Percentiles rank a stretch among this genome's conserved stretches.
phyloP scores from a whole-genome alignment of 1,140 invertebrate species.

The Danaus plexippus region DNA sequence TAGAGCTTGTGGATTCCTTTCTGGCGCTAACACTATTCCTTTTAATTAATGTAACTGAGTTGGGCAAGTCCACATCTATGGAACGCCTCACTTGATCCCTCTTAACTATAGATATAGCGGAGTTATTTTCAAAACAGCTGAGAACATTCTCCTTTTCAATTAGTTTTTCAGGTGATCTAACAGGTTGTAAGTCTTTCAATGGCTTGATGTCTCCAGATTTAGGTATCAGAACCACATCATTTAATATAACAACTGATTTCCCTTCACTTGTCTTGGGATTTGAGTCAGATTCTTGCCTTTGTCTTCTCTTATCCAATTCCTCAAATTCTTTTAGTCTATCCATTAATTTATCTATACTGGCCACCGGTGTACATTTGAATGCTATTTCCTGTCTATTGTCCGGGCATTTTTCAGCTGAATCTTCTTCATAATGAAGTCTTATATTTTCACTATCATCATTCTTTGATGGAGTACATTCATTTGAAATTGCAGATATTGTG shows the following conservation, averaged over 20 bases:
- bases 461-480: constrained; percentile 62
- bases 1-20: constrained; percentile 68
- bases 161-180: constrained; percentile 56
- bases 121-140: constrained; percentile 69
- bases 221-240: constrained; percentile 65
- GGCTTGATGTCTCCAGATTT: constrained; percentile 67
- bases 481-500: constrained; percentile 39
- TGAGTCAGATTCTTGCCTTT: constrained; percentile 59
- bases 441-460: constrained; percentile 64
- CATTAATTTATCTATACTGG: constrained; percentile 67
- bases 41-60: constrained; percentile 66
- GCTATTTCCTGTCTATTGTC: constrained; percentile 56
- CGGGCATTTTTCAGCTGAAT: constrained; percentile 48
- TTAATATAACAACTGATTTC: constrained; percentile 63
- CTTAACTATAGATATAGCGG: constrained; percentile 68
- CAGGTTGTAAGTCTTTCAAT: constrained; percentile 61
- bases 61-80: constrained; percentile 63
- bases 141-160: constrained; percentile 67
- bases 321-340: constrained; percentile 68
- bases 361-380: constrained; percentile 47
- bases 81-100: constrained; percentile 65
- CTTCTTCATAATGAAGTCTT: constrained; percentile 58
- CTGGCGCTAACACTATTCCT: constrained; percentile 59
- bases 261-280: constrained; percentile 39
- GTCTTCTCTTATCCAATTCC: constrained; percentile 67